phyloP scores from a whole-genome alignment of 2,113 vertebrate genomes.

The Potamarius usumacintae region DNA sequence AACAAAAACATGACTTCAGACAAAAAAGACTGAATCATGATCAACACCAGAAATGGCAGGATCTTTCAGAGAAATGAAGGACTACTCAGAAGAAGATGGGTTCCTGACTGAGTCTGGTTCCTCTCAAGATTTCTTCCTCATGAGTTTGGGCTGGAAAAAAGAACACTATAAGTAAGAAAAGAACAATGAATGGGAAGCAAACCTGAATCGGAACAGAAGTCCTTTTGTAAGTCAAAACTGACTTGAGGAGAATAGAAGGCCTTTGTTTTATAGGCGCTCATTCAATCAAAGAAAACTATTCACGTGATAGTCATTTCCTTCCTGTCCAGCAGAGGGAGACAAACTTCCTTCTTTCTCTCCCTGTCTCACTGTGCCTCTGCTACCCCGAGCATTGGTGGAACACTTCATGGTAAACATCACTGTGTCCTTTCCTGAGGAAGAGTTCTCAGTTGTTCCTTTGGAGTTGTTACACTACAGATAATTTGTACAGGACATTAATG shows the following conservation, averaged over 20 bases:
- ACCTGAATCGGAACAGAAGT: neutral
- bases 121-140: neutral
- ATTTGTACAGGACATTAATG: neutral
- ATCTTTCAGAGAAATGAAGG: neutral
- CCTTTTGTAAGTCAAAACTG: neutral
- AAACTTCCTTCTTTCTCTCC: neutral
- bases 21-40: no score
- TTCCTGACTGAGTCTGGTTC: neutral
- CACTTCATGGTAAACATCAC: neutral
- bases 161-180: neutral
- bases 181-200: neutral
- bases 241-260: neutral
- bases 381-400: neutral
- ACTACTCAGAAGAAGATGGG: neutral
- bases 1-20: no score
- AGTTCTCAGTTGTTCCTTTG: neutral
- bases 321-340: constrained; percentile 15
- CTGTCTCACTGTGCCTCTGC: neutral
- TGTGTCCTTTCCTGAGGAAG: neutral
- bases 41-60: neutral
- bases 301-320: neutral
- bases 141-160: neutral
- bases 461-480: neutral
- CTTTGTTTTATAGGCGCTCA: neutral
- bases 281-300: neutral